Conservation (phyloP, 2,888 invertebrate species). For the Yponomeuta malinellus region DNA sequence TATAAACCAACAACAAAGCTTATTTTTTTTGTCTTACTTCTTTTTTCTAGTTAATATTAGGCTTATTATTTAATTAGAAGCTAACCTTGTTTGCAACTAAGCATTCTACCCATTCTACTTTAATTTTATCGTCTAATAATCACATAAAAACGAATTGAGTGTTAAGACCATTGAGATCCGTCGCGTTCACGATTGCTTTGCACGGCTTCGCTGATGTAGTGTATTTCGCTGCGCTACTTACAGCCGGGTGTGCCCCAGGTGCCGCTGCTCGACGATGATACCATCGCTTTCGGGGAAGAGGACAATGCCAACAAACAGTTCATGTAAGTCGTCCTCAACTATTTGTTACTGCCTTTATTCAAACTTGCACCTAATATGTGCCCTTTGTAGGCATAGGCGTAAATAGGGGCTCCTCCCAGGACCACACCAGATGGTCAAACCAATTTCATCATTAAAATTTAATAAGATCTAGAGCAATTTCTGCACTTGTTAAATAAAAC, state of each 20-base stretch:
- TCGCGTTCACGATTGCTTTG: conserved; percentile 41
- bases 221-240: conserved; percentile 48
- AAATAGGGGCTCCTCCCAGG: too few species aligned
- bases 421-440: too few species aligned
- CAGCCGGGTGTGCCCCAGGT: conserved; percentile 81
- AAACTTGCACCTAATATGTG: not conserved
- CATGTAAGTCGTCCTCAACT: conserved; percentile 47
- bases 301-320: conserved; percentile 75
- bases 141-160: too few species aligned
- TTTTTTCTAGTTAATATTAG: not conserved
- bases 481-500: not conserved
- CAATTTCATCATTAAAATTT: too few species aligned
- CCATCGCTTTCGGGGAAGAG: conserved; percentile 90
- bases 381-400: too few species aligned
- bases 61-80: not conserved
- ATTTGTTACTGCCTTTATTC: not conserved
- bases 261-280: conserved; percentile 90
- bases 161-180: too few species aligned
- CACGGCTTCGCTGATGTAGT: conserved; percentile 69
- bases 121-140: too few species aligned
- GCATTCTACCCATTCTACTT: not conserved
- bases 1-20: not conserved
- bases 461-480: too few species aligned
- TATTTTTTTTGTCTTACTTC: not conserved
- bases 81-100: not conserved